Percentiles rank a stretch among this genome's conserved stretches.
These are phyloP conservation scores for Oscheius myriophilus DNA, from an alignment of 2,888 invertebrate genomes.

Conservation along the genomic window DNA sequence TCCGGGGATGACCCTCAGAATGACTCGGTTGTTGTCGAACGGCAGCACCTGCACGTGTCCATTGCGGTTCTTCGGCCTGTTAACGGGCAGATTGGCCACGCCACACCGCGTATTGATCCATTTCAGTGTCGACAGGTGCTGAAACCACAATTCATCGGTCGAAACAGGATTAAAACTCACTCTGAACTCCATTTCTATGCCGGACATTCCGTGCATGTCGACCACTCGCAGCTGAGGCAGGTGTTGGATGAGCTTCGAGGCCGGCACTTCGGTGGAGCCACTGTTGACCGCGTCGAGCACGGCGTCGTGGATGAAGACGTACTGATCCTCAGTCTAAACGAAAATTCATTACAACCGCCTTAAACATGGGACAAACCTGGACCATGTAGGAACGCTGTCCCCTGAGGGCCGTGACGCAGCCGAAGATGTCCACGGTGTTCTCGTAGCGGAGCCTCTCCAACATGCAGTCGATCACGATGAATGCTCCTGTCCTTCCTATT, in stretches of 20 bases:
- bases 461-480: constrained; percentile 99
- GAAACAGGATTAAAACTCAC: constrained; percentile 9
- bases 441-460: constrained; percentile 94
- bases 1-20: constrained; percentile 46
- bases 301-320: constrained; percentile 98
- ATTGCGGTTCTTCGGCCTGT: constrained; percentile 91
- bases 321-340: constrained; percentile 76
- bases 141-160: constrained; percentile 58
- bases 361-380: too few relatives aligned
- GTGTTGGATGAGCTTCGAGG: constrained; percentile 90
- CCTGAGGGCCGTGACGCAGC: constrained; percentile 95
- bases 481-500: constrained; percentile 93
- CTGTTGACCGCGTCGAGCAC: constrained; percentile 95
- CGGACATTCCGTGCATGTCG: constrained; percentile 35
- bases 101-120: constrained; percentile 92
- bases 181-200: constrained; percentile 50
- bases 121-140: constrained; percentile 89
- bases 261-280: constrained; percentile 90
- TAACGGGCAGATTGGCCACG: constrained; percentile 93
- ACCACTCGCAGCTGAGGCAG: constrained; percentile 77
- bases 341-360: too few relatives aligned
- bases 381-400: constrained; percentile 99
- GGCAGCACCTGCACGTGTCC: constrained; percentile 96
- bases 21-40: constrained; percentile 83
- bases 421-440: constrained; percentile 97